These are phyloP conservation scores for Cryptocheilus praepositus DNA, from an alignment of 2,888 invertebrate genomes.

Conservation along the genomic window DNA sequence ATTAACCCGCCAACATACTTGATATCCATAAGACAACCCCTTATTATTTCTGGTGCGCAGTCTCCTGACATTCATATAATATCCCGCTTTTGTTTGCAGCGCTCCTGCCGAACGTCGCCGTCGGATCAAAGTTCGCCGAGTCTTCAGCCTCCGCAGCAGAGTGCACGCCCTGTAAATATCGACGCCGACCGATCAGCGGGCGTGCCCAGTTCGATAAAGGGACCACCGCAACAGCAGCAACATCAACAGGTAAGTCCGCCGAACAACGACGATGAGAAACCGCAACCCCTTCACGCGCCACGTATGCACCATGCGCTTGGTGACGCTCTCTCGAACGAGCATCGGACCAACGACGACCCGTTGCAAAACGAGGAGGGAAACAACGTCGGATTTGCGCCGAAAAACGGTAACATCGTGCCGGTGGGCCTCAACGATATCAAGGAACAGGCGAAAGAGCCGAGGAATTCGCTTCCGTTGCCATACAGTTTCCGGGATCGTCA, in stretches of 20 bases:
- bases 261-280: constrained; percentile 60
- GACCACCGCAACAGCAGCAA: constrained; percentile 36
- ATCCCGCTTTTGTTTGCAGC: no score
- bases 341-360: constrained; percentile 37
- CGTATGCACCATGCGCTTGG: constrained; percentile 56
- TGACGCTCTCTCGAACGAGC: constrained; percentile 37
- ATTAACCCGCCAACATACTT: no score
- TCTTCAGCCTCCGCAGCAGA: constrained; percentile 37
- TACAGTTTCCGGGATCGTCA: constrained; percentile 39
- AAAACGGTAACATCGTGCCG: constrained; percentile 61
- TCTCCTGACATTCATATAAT: no score
- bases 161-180: not conserved
- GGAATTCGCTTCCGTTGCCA: constrained; percentile 46
- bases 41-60: no score
- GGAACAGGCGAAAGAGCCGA: constrained; percentile 28
- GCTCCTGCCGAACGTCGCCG: no score
- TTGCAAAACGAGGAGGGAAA: constrained; percentile 47
- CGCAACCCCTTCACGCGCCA: constrained; percentile 63
- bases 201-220: not conserved
- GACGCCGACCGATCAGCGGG: constrained; percentile 14
- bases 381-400: constrained; percentile 58
- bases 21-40: no score
- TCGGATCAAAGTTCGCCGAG: constrained; percentile 29
- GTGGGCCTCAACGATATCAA: constrained; percentile 59
- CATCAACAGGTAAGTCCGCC: constrained; percentile 70